Evolutionary conservation across 2,888 invertebrate genomes (phyloP).

Genomic region (Drosophila anomalata): DNA sequence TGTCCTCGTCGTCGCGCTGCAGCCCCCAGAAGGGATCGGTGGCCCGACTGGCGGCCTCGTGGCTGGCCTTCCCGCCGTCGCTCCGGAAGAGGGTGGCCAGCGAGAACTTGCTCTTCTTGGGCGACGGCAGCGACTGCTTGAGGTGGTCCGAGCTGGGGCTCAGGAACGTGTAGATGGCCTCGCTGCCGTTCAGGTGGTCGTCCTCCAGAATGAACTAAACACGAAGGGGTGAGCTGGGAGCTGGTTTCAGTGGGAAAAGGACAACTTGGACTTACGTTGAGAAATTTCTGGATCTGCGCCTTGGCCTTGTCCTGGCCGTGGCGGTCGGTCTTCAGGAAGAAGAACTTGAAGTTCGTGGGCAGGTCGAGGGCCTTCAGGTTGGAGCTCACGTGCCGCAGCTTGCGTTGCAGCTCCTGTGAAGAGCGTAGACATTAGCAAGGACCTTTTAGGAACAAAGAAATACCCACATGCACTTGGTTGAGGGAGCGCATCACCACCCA

Average conservation of each 20-base stretch:
- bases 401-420: constrained; percentile 91
- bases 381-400: constrained; percentile 91
- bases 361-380: constrained; percentile 92
- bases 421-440: neutral
- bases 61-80: constrained; percentile 84
- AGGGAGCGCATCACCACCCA: constrained; percentile 88
- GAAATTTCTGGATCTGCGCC: constrained; percentile 92
- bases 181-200: constrained; percentile 93
- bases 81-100: constrained; percentile 94
- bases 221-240: neutral
- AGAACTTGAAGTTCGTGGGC: constrained; percentile 92
- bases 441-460: neutral
- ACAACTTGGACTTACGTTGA: constrained; percentile 87
- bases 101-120: constrained; percentile 94
- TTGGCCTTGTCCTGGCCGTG: constrained; percentile 93
- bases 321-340: constrained; percentile 92
- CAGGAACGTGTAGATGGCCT: constrained; percentile 95
- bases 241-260: neutral
- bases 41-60: constrained; percentile 85
- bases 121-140: constrained; percentile 90
- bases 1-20: constrained; percentile 91
- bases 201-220: constrained; percentile 91
- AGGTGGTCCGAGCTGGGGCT: constrained; percentile 95
- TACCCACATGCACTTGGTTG: constrained; percentile 86
- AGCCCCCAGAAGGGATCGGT: constrained; percentile 85